A percentile compares a stretch with the other conserved stretches of the same genome.
These are phyloP conservation scores for Alviniconcha marisindica DNA, from an alignment of 1,140 invertebrate genomes.

Conservation along the genomic window DNA sequence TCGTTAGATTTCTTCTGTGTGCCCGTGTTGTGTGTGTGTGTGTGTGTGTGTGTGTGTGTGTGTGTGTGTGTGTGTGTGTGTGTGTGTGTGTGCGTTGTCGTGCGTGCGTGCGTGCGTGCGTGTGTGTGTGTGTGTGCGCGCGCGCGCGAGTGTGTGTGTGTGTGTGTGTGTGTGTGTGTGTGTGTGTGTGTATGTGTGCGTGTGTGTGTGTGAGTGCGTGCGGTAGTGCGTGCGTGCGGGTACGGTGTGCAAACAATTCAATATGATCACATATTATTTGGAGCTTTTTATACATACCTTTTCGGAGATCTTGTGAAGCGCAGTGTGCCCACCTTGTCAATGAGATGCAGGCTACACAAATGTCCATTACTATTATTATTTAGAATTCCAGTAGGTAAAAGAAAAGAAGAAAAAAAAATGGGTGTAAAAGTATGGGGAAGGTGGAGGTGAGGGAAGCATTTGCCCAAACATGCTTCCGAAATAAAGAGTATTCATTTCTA, in stretches of 20 bases:
- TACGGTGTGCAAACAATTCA: neutral
- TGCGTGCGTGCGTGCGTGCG: neutral
- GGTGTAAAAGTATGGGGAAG: no score
- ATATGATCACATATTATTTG: no score
- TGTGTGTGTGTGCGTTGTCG: neutral
- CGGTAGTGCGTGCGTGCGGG: neutral
- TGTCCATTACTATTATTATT: no score
- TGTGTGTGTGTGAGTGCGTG: neutral
- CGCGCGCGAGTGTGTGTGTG: neutral
- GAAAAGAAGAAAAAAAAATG: no score
- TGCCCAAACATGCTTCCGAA: no score
- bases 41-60: neutral
- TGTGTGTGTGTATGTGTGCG: conserved; percentile 8
- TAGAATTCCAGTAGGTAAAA: no score
- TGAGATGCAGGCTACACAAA: no score
- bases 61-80: conserved; percentile 10
- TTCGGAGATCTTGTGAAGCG: neutral
- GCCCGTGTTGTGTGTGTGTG: neutral
- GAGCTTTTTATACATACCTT: no score
- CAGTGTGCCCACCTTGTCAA: neutral
- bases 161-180: neutral
- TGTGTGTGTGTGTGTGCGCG: neutral
- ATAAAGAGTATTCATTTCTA: no score
- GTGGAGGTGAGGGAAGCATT: no score
- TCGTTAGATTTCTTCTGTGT: no score